Base-by-base conservation (phyloP, 2,888 invertebrate genomes). In the Nebria brevicollis region DNA sequence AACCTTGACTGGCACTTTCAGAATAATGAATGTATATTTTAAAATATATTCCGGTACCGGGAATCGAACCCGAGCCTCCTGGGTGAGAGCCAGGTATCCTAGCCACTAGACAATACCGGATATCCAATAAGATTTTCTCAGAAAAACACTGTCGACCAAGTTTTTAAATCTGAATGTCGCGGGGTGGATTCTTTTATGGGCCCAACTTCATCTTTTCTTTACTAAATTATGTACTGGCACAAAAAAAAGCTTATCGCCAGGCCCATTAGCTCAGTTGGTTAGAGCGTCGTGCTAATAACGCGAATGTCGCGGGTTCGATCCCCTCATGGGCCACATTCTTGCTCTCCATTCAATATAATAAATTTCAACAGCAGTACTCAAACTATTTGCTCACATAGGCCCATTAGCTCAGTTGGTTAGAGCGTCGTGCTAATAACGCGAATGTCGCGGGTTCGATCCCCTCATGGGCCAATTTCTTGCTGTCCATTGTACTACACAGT, bases 271-370 rank as follows among this genome's bases (percentile, higher is more conserved):
- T 93, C 93, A 93, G 93, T 92, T 93, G 92, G 93, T 93, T 93
- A 93, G 93, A 93, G 93, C 93, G 93, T 93, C 93, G 93, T 93
- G 93, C 93, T 93, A 93, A 93, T 93, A 93, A 93, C 93, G 93
- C 93, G 92, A 93, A 93, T 92, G 93, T 93, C 93, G 92, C 91
- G 93, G 92, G 92, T 93, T 93, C 93, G 93, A 93, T 93, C 92
- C 92, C 92, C 92, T 91, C 92, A 93, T 92, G 92, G 92, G 93
- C 92, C 92, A 93, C 65, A 3, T 54, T 34, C 4, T 34, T 34
- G 34, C 34, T 34, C 5, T 34, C 34, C 5, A 34, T n/a, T n/a
- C n/a, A n/a, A n/a, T n/a, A n/a, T n/a, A n/a, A n/a, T n/a, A n/a
- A n/a, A n/a, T n/a, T n/a, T n/a, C n/a, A n/a, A n/a, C 20, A 20